Base-by-base conservation (phyloP, 2,888 invertebrate species). In the Venustoraphidia nigricollis region DNA sequence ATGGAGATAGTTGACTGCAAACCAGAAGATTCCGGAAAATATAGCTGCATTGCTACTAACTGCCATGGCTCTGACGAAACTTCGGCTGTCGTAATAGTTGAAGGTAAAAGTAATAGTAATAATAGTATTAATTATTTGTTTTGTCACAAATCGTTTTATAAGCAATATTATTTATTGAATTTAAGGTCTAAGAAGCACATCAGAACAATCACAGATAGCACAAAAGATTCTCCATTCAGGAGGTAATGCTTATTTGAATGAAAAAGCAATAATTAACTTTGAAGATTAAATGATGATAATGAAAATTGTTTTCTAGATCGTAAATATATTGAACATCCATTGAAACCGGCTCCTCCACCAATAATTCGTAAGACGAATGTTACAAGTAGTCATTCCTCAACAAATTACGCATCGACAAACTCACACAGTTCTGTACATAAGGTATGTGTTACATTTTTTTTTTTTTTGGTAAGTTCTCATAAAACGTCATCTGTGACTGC, bases 1-100 rank as follows among this genome's bases (percentile, higher is more conserved):
- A 80, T 98, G 72, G 98, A 99, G 74, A 94, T 98, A 58, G 79
- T 89, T 55, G 91, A 92, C 68, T 94, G 95, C 64, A 83, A 86
- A 59, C 86, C 93, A 1, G 85, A 85, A 50, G 98, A 99, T 72
- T 92, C 94, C 53, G 98, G 98, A 56, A 92, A 89, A 65, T 99
- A 98, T 70, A 80, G 81, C 41, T 97, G 97, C 67, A 77, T 87
- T 36, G 97, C 98, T 13, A 85, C 84, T 55, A 98, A 98, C 71
- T 75, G 78, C 46, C 90, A 95, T 62, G 98, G 98, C 58, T 82
- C 83, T 35, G 96, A 95, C 60, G 95, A 97, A 72, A 95, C 96
- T 11, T 83, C 81, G 54, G 94, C 94, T 66, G 91, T 93, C 57
- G 90, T 95, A 50, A 92, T 94, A 60, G 93, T 96, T 59, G 95